These are phyloP conservation scores for Tokudaia muenninki DNA, from an alignment of 2,797 vertebrate genomes.

Conservation along the genomic window DNA sequence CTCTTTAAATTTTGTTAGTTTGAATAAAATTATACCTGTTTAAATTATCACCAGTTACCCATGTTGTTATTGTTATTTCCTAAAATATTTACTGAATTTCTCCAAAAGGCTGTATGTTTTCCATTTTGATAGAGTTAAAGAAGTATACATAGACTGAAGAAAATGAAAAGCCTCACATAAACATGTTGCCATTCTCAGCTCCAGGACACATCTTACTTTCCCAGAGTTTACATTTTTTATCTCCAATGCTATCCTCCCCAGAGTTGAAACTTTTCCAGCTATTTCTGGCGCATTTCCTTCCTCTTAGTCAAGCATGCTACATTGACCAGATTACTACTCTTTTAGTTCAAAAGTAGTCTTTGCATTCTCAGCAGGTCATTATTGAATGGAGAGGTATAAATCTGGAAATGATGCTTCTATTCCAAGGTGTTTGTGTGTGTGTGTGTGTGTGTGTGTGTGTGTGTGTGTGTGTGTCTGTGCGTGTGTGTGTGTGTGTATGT, in stretches of 20 bases:
- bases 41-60: neutral
- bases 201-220: neutral
- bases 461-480: neutral
- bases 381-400: neutral
- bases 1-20: constrained; percentile 16
- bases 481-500: too few relatives aligned
- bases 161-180: neutral
- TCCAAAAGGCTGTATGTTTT: neutral
- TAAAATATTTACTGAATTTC: constrained; percentile 37
- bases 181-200: neutral
- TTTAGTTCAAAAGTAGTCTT: neutral
- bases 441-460: neutral
- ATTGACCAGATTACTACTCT: neutral
- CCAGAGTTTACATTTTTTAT: neutral
- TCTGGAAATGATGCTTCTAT: neutral
- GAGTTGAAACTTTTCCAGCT: neutral
- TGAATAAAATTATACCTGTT: constrained; percentile 3
- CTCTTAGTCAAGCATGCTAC: neutral
- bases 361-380: neutral
- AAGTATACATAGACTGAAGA: neutral
- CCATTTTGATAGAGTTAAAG: neutral
- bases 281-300: neutral
- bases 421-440: neutral
- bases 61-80: neutral
- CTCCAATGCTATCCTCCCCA: neutral